phyloP scores from a whole-genome alignment of 2,113 vertebrate genomes.

The Hemiscyllium ocellatum region DNA sequence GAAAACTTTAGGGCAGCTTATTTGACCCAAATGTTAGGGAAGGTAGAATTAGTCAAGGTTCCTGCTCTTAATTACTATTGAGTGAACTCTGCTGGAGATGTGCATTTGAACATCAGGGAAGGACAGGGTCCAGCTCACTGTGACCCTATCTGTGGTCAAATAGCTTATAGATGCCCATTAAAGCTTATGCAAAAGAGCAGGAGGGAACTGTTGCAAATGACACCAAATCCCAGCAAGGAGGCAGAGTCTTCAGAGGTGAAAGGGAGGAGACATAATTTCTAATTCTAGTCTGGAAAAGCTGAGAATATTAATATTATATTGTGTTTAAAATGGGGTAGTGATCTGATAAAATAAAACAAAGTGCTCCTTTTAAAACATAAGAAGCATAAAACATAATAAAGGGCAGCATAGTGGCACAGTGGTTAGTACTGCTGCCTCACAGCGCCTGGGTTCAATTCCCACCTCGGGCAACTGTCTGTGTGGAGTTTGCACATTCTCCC shows the following conservation, averaged over 20 bases:
- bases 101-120: not conserved
- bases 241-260: not conserved
- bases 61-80: not conserved
- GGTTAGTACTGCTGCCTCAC: no score
- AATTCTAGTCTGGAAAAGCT: not conserved
- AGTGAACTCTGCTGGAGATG: not conserved
- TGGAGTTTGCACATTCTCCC: no score
- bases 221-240: not conserved
- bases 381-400: no score
- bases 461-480: no score
- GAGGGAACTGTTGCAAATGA: not conserved
- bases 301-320: not conserved
- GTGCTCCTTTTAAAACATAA: not conserved
- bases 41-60: not conserved
- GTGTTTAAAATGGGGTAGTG: not conserved
- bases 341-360: not conserved
- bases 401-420: no score
- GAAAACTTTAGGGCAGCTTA: not conserved
- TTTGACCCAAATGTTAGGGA: not conserved
- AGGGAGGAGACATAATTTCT: not conserved
- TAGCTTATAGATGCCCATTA: not conserved
- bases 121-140: not conserved
- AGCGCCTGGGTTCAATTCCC: no score
- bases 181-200: not conserved
- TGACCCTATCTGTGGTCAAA: not conserved